These are phyloP conservation scores for Rhopalosiphum maidis DNA, from an alignment of 1,140 invertebrate genomes.

Conservation along the genomic window DNA sequence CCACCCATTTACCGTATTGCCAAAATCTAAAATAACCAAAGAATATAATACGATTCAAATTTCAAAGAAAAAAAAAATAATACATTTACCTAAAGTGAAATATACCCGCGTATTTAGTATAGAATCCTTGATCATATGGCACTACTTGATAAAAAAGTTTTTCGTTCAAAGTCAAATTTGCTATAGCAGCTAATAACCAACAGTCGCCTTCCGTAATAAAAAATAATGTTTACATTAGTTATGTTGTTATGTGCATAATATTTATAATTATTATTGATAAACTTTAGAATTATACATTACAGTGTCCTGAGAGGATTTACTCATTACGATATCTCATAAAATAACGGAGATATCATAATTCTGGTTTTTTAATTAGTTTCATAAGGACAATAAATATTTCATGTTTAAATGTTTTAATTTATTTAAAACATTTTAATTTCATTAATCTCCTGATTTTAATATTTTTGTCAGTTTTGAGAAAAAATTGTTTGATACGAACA, in stretches of 20 bases:
- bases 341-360: no score
- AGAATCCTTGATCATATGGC: slow-evolving; percentile 92
- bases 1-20: slow-evolving; percentile 93
- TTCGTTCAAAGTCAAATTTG: slow-evolving; percentile 89
- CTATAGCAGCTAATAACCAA: slow-evolving; percentile 95
- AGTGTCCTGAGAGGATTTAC: no score
- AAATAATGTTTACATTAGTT: not conserved
- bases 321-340: no score
- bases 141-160: slow-evolving; percentile 92
- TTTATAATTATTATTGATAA: not conserved
- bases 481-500: no score
- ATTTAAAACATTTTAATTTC: no score
- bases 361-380: no score
- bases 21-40: slow-evolving; percentile 75
- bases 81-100: slow-evolving; percentile 85
- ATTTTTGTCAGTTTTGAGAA: no score
- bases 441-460: no score
- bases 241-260: not conserved
- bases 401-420: no score
- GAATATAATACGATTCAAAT: no score
- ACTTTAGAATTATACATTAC: not conserved
- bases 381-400: no score
- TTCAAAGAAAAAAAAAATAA: not conserved
- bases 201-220: slow-evolving; percentile 77
- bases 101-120: slow-evolving; percentile 89